Conservation (phyloP, 2,797 vertebrate species). For the Hoplostethus atlanticus region DNA sequence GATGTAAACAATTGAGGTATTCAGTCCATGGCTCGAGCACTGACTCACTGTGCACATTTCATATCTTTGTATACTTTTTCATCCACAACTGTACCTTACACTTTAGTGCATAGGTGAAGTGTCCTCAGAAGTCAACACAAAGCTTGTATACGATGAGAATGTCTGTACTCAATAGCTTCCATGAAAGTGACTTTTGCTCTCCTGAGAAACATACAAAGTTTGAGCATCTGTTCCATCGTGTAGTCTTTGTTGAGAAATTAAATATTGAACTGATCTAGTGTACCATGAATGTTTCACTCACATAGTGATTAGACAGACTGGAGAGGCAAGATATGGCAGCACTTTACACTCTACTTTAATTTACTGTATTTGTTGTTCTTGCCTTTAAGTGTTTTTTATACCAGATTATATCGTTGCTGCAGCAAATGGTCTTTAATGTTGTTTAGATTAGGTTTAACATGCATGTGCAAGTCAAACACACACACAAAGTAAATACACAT, state of each 20-base stretch:
- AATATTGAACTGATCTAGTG: constrained; percentile 85
- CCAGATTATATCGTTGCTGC: constrained; percentile 55
- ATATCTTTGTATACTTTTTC: constrained; percentile 55
- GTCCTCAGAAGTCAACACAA: constrained; percentile 63
- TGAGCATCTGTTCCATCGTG: constrained; percentile 84
- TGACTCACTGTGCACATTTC: constrained; percentile 64
- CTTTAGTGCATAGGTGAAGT: constrained; percentile 68
- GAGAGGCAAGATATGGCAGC: constrained; percentile 73
- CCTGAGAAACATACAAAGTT: constrained; percentile 81
- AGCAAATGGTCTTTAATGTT: constrained; percentile 60
- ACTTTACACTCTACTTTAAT: constrained; percentile 72
- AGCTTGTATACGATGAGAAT: constrained; percentile 60
- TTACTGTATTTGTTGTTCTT: constrained; percentile 66
- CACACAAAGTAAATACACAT: constrained; percentile 16
- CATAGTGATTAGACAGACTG: constrained; percentile 82
- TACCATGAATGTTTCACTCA: constrained; percentile 85
- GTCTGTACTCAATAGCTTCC: constrained; percentile 61
- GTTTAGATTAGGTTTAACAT: constrained; percentile 66
- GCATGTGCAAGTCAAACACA: constrained; percentile 50
- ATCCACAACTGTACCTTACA: constrained; percentile 46
- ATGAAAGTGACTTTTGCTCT: constrained; percentile 77
- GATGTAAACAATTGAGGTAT: constrained; percentile 81
- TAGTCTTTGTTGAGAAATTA: constrained; percentile 85
- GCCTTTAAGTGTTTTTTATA: constrained; percentile 65
- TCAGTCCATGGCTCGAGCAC: constrained; percentile 62